Base-by-base conservation (phyloP, 1,140 invertebrate genomes). In the Saxidomus purpurata region DNA sequence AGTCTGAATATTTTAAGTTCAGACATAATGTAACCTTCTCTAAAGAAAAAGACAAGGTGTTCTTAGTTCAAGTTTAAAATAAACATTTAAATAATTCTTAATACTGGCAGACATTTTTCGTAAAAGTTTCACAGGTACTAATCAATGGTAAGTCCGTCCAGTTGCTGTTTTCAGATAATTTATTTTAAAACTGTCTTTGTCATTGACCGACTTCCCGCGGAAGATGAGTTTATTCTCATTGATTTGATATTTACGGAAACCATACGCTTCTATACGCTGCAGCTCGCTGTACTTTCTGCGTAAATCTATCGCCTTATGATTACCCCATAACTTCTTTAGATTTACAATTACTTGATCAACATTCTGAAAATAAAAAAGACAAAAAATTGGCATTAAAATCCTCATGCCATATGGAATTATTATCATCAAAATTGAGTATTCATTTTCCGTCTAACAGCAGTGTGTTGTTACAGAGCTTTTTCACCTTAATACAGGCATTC, bases 331-430 rank as follows among this genome's bases (percentile, higher is more conserved):
- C 31, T 80, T 63, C 28, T 71, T 34, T 34, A 89, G 81, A 49
- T 89, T 55, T 55, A 89, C 34, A 49, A 89, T 89, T 25, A 89
- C 8, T 38, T 89, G 87, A 40, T 89, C 77, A n/a, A 89, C 79
- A 74, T 89, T 89, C 87, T 89, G 79, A 67, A 89, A 89, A 25
- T 31, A 40, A 49, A 74, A 55, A 63, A 25, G 43, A 43, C 4
- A 43, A 8, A 15, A 43, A 43, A 43, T 43, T n/a, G n/a, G n/a
- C n/a, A n/a, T n/a, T n/a, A n/a, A n/a, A n/a, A n/a, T n/a, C n/a
- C n/a, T n/a, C n/a, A n/a, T n/a, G n/a, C n/a, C n/a, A n/a, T n/a
- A n/a, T n/a, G n/a, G n/a, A n/a, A n/a, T n/a, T n/a, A n/a, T n/a
- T n/a, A n/a, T n/a, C n/a, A n/a, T n/a, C n/a, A n/a, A n/a, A n/a